Evolutionary conservation across 2,797 vertebrate species (phyloP).

Genomic region (Manis javanica): DNA sequence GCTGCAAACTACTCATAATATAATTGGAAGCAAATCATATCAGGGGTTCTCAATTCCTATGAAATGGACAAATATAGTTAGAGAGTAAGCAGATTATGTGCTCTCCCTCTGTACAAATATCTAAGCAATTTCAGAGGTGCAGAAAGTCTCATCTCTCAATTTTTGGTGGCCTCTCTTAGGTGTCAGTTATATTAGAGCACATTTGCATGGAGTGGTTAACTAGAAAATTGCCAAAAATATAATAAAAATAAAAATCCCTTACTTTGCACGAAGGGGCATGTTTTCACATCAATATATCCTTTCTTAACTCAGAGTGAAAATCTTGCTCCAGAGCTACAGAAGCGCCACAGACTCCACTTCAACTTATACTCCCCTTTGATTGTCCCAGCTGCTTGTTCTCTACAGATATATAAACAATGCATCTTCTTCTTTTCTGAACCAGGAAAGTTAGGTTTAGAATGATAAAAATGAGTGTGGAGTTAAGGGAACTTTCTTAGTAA

Average conservation of each 20-base stretch:
- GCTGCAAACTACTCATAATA: background rate
- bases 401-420: background rate
- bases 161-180: background rate
- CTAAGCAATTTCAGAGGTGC: background rate
- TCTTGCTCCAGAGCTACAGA: background rate
- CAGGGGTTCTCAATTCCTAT: background rate
- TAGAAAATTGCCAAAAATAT: constrained; percentile 8
- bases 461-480: background rate
- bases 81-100: background rate
- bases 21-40: background rate
- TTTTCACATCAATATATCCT: background rate
- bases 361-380: background rate
- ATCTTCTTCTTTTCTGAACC: background rate
- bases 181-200: background rate
- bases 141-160: background rate
- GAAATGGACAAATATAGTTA: background rate
- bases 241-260: background rate
- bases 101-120: background rate
- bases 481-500: background rate
- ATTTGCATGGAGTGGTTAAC: background rate
- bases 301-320: background rate
- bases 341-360: background rate
- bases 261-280: background rate
- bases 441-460: background rate
- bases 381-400: background rate